Conservation (phyloP, 2,888 invertebrate species). For the Rugalucina vietnamica region DNA sequence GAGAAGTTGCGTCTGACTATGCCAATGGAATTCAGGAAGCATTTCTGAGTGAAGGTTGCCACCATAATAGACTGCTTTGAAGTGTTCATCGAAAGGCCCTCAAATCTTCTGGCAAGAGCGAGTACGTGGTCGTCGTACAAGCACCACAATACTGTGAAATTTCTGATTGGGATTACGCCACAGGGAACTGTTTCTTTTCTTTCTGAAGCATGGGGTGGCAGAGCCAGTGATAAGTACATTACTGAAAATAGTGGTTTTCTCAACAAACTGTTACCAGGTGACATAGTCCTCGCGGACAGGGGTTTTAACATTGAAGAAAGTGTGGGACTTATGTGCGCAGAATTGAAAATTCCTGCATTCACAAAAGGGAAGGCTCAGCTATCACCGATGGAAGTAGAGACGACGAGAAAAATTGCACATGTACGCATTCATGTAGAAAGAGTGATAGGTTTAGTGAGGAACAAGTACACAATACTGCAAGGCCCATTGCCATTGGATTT, state of each 20-base stretch:
- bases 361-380: conserved; percentile 53
- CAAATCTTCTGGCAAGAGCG: conserved; percentile 54
- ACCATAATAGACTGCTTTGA: conserved; percentile 37
- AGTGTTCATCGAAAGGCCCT: conserved; percentile 53
- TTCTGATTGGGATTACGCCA: conserved; percentile 68
- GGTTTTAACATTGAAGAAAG: conserved; percentile 61
- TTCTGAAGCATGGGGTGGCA: conserved; percentile 68
- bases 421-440: conserved; percentile 58
- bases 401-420: conserved; percentile 55
- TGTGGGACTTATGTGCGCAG: conserved; percentile 42
- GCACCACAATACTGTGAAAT: conserved; percentile 66
- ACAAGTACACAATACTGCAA: conserved; percentile 59
- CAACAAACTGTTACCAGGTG: conserved; percentile 50
- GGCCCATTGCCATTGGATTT: conserved; percentile 43
- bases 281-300: conserved; percentile 58
- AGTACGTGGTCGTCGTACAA: conserved; percentile 66
- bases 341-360: conserved; percentile 57
- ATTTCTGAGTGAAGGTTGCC: background rate
- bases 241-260: conserved; percentile 63
- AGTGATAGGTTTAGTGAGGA: conserved; percentile 57
- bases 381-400: conserved; percentile 50
- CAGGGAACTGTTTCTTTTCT: conserved; percentile 65
- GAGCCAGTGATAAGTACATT: conserved; percentile 66
- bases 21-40: conserved; percentile 35
- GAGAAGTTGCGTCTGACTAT: conserved; percentile 45